Conservation (phyloP, 1,140 invertebrate genomes). For the Dermatophagoides farinae region DNA sequence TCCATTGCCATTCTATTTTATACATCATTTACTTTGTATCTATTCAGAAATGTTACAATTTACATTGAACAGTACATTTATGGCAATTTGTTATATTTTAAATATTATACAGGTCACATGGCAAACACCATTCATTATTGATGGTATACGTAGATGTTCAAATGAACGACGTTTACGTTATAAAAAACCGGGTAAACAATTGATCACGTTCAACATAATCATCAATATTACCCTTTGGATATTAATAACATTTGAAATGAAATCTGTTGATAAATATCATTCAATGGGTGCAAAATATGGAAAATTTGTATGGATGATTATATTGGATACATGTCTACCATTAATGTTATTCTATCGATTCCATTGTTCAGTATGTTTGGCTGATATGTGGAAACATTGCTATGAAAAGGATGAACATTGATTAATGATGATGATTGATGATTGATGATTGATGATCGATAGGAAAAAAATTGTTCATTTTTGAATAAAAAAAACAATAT, state of each 20-base stretch:
- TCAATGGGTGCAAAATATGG: constrained; percentile 44
- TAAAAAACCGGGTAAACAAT: constrained; percentile 49
- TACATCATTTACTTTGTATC: constrained; percentile 42
- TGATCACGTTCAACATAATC: constrained; percentile 53
- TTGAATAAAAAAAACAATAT: too few species aligned
- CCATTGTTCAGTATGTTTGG: constrained; percentile 61
- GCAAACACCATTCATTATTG: constrained; percentile 53
- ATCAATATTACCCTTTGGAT: constrained; percentile 61
- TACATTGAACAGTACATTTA: constrained; percentile 23
- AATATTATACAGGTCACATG: constrained; percentile 22
- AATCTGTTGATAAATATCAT: constrained; percentile 37
- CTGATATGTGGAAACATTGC: constrained; percentile 60
- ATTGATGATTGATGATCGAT: too few species aligned
- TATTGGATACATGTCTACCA: constrained; percentile 50
- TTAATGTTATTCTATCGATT: constrained; percentile 62
- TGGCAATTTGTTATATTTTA: background rate
- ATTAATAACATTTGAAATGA: constrained; percentile 54
- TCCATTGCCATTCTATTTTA: constrained; percentile 46
- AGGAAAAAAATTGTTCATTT: background rate
- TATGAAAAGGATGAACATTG: constrained; percentile 32
- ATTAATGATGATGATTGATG: too few species aligned
- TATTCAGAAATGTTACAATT: constrained; percentile 35
- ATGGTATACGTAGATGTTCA: constrained; percentile 46
- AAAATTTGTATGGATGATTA: constrained; percentile 44
- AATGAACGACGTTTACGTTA: constrained; percentile 39